These are phyloP conservation scores for Cettia cetti DNA, from an alignment of 2,113 vertebrate genomes.

Conservation along the genomic window DNA sequence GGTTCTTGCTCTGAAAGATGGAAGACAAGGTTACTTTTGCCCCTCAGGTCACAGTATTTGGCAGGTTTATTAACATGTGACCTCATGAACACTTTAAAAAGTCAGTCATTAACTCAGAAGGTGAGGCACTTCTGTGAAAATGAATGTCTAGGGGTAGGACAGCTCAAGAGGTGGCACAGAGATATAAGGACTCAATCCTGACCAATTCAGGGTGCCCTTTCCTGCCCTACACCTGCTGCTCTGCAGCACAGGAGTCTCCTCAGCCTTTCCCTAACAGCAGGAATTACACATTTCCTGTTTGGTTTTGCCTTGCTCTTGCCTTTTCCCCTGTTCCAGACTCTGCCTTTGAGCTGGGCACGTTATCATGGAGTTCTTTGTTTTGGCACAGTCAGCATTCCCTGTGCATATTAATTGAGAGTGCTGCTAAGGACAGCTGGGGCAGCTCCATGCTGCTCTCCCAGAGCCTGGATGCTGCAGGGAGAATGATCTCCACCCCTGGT, in stretches of 20 bases:
- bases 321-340: neutral
- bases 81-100: neutral
- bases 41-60: neutral
- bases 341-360: neutral
- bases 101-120: neutral
- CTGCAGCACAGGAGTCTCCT: neutral
- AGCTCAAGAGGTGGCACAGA: neutral
- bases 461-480: neutral
- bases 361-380: neutral
- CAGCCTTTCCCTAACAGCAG: neutral
- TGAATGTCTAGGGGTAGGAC: neutral
- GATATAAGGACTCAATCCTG: too few relatives aligned
- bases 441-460: neutral
- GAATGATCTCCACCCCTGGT: neutral
- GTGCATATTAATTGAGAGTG: fast-evolving
- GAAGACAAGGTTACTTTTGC: neutral
- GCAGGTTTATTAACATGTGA: neutral
- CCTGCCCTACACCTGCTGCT: neutral
- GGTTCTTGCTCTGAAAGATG: neutral
- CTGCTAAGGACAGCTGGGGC: neutral
- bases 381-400: neutral
- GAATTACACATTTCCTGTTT: neutral
- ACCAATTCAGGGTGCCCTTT: neutral
- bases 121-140: neutral
- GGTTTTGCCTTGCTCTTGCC: neutral